Evolutionary conservation across 2,888 invertebrate genomes (phyloP).

Genomic region (Caenorhabditis japonica): DNA sequence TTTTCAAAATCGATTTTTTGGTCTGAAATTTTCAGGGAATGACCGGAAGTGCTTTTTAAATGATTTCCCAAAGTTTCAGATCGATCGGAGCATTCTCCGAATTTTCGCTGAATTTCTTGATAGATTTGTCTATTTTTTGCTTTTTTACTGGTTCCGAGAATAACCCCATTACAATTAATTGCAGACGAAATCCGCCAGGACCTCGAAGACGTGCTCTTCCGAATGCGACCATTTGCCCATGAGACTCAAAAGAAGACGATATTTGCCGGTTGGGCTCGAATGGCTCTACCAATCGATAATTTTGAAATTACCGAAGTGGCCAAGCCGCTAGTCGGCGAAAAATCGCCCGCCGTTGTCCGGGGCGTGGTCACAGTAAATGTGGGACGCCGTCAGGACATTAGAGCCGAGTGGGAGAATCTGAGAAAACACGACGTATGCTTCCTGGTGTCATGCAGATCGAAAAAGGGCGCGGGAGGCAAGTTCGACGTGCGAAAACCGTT

Average conservation of each 20-base stretch:
- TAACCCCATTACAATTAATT: no score
- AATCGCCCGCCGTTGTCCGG: slow-evolving; percentile 92
- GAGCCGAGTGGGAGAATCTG: slow-evolving; percentile 95
- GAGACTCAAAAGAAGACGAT: slow-evolving; percentile 80
- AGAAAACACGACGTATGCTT: slow-evolving; percentile 98
- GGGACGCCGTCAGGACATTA: slow-evolving; percentile 90
- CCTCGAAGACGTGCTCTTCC: slow-evolving; percentile 94
- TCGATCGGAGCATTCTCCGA: no score
- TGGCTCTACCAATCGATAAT: slow-evolving; percentile 93
- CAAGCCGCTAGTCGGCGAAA: slow-evolving; percentile 85
- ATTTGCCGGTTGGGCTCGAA: slow-evolving; percentile 98
- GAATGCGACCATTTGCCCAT: slow-evolving; percentile 91
- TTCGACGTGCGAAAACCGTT: slow-evolving; percentile 73
- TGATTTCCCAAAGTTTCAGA: no score
- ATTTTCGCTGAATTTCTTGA: no score
- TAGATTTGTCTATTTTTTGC: no score
- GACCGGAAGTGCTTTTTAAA: no score
- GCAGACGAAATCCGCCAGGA: slow-evolving; percentile 99
- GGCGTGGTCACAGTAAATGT: slow-evolving; percentile 94
- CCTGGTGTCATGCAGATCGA: slow-evolving; percentile 83
- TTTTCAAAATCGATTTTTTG: no score
- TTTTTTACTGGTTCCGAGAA: no score
- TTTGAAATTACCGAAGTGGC: slow-evolving; percentile 91
- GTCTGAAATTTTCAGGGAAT: no score
- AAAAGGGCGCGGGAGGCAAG: slow-evolving; percentile 84